Evolutionary conservation across 2,888 invertebrate genomes (phyloP).

Genomic region (Troglohyphantes excavatus): DNA sequence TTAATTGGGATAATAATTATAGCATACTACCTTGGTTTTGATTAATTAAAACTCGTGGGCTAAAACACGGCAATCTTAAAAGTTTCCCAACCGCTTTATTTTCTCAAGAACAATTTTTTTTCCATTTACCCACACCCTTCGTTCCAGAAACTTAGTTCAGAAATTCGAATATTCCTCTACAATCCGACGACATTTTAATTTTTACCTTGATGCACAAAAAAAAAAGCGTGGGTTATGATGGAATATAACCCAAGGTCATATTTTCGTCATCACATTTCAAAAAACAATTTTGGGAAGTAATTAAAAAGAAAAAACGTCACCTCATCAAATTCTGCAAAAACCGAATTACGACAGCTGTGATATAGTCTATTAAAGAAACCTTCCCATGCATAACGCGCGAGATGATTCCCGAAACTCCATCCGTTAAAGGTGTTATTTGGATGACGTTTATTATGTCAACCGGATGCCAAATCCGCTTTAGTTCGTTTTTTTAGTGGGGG

Average conservation of each 20-base stretch:
- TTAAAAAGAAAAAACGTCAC: not conserved
- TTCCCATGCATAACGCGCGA: not conserved
- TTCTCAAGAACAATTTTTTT: too few species aligned
- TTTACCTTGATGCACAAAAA: not conserved
- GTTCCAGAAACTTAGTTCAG: not conserved
- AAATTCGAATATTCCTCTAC: not conserved
- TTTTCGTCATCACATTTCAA: not conserved
- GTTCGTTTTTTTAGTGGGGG: not conserved
- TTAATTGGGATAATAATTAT: too few species aligned
- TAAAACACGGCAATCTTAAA: too few species aligned
- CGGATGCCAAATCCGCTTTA: constrained; percentile 16
- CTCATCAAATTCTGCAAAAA: not conserved
- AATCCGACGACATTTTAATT: not conserved
- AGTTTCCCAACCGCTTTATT: too few species aligned
- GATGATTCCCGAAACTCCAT: not conserved
- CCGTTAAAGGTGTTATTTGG: constrained; percentile 14
- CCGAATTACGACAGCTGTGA: not conserved
- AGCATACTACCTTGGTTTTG: too few species aligned
- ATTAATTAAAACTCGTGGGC: too few species aligned
- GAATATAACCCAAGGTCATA: not conserved
- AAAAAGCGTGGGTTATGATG: not conserved
- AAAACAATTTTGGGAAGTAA: not conserved
- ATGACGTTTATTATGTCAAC: not conserved
- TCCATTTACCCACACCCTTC: not conserved
- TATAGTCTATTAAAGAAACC: not conserved